Percentiles rank a stretch among this genome's conserved stretches.
Conservation (phyloP, 1,140 invertebrate genomes). For the Magallana angulata region DNA sequence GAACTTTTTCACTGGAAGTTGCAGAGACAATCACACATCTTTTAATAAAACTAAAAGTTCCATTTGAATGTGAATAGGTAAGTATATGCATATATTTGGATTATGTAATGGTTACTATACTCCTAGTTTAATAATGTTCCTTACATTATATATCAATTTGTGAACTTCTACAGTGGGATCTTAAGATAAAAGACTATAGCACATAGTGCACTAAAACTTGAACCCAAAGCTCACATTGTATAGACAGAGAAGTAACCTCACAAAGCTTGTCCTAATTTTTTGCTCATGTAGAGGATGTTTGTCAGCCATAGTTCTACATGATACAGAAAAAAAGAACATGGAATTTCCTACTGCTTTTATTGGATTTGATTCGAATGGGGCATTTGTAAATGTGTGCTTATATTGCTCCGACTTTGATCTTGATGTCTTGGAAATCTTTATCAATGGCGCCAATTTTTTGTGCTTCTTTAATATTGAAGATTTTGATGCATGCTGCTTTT, state of each 20-base stretch:
- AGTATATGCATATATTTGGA: constrained; percentile 1
- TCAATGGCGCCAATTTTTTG: constrained; percentile 4
- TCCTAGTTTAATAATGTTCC: neutral
- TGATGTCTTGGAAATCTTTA: constrained; percentile 9
- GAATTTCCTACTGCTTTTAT: constrained; percentile 10
- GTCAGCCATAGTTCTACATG: constrained; percentile 9
- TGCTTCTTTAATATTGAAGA: neutral
- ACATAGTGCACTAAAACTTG: constrained; percentile 15
- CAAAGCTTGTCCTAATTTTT: constrained; percentile 4
- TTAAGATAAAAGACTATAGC: constrained; percentile 1
- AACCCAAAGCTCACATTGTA: constrained; percentile 3
- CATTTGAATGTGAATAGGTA: constrained; percentile 41
- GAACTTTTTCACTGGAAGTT: constrained; percentile 25
- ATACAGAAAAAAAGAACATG: constrained; percentile 16
- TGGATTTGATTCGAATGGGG: neutral
- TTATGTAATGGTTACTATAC: constrained; percentile 11
- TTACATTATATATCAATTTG: constrained; percentile 12
- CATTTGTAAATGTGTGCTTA: constrained; percentile 16
- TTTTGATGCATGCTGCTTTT: neutral
- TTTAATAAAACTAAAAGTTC: constrained; percentile 24
- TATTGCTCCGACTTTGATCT: constrained; percentile 3
- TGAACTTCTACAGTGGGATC: neutral
- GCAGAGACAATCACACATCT: constrained; percentile 19
- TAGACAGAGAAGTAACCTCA: constrained; percentile 9
- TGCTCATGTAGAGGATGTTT: neutral